Evolutionary conservation across 2,113 vertebrate genomes (phyloP), one percentile per base, ranked within the genome.

Genomic region (Girardinichthys multiradiatus): DNA sequence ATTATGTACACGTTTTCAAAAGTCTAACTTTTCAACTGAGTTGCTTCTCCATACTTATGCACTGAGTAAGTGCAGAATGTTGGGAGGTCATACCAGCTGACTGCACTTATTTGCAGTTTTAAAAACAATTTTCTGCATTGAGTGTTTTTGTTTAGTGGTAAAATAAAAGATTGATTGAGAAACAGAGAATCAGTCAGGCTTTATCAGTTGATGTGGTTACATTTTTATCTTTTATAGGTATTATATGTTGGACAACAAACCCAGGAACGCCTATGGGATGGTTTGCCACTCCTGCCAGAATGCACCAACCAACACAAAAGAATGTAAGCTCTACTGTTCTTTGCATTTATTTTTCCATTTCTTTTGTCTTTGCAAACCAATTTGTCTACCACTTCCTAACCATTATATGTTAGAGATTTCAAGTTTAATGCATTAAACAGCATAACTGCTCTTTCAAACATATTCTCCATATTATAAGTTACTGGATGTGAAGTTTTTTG

Each of bases 211-310:
- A 62, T 21, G 7, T 33, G 30, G 45, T 48, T 64, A 13, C 29
- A 29, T 68, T 65, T 72, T 62, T 80, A 4, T 87, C 48, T 84
- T 57, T 85, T 76, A 76, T 42, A 99, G 97, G 87, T 98, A 97
- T 91, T 99, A 97, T 91, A 97, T 98, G 92, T 83, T 97, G 93
- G 97, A 98, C 74, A 98, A 95, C 92, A 93, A 96, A 77, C 96
- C 96, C n/a, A 94, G 95, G 77, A 99, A 97, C 86, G 96, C 97
- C 74, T 98, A 99, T 0, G 96, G 96, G 62, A 96, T 97, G 96
- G 96, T 99, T 76, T 99, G 98, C 92, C 97, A 99, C 86, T 97
- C 97, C 0, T 99, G 98, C 86, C 94, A 95, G 80, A 89, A 97
- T 27, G 97, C 97, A 0, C 97, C 97, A 5, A 95, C 92, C 64